These are phyloP conservation scores for Prosapia bicincta DNA, from an alignment of 2,888 invertebrate species.

Conservation along the genomic window DNA sequence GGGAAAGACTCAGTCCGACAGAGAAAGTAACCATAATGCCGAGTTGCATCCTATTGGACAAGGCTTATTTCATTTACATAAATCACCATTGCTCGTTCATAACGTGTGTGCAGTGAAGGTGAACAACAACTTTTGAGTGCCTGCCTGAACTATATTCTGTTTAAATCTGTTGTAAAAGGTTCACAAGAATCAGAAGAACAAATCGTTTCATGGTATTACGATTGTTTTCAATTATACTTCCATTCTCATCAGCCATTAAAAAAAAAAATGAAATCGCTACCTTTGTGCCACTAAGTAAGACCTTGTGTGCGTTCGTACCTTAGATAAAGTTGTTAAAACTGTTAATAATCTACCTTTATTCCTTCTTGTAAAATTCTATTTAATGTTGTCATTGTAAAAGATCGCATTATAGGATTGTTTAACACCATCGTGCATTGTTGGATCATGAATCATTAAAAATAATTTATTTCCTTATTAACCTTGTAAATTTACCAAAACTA, in stretches of 20 bases:
- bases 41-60: not conserved
- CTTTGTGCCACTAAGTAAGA: not conserved
- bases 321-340: conserved; percentile 1
- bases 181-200: too few relatives aligned
- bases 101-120: not conserved
- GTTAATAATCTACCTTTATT: conserved; percentile 14
- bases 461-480: not conserved
- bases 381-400: conserved; percentile 11
- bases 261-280: not conserved
- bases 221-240: conserved; percentile 2
- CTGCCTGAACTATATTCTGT: not conserved
- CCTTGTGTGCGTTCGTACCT: conserved; percentile 2
- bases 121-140: conserved; percentile 2
- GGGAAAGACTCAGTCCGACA: conserved; percentile 44
- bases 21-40: conserved; percentile 40
- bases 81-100: conserved; percentile 2
- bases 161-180: conserved; percentile 9
- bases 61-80: conserved; percentile 21
- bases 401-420: conserved; percentile 1
- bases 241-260: not conserved
- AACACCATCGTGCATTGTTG: not conserved
- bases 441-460: not conserved
- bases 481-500: conserved; percentile 3
- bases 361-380: conserved; percentile 14
- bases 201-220: conserved; percentile 1